phyloP scores from a whole-genome alignment of 2,797 vertebrate genomes.

The Graptemys geographica region DNA sequence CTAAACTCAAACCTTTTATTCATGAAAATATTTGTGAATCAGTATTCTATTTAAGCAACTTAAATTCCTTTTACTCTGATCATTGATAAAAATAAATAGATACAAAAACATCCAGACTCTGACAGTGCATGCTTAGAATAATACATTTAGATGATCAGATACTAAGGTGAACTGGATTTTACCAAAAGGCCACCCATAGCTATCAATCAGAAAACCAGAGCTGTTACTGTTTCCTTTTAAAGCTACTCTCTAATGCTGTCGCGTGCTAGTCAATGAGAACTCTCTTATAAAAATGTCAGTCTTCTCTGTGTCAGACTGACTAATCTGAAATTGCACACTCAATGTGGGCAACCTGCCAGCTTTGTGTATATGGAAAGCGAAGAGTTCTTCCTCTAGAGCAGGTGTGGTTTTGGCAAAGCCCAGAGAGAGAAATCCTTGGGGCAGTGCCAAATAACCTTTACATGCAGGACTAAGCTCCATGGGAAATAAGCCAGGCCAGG shows the following conservation, averaged over 20 bases:
- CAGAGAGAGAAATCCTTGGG: background rate
- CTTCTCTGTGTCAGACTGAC: background rate
- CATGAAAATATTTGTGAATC: background rate
- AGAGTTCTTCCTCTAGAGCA: background rate
- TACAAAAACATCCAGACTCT: background rate
- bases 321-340: background rate
- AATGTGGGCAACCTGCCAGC: background rate
- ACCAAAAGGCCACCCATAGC: background rate
- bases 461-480: background rate
- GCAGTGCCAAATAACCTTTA: background rate
- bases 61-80: background rate
- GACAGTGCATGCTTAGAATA: background rate
- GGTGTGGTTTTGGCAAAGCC: background rate
- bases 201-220: background rate
- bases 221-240: background rate
- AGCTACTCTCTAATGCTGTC: background rate
- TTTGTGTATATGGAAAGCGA: background rate
- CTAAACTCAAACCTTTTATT: background rate
- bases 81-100: background rate
- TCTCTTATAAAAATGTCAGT: background rate
- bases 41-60: background rate
- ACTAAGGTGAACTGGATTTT: background rate
- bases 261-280: background rate
- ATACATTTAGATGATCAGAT: background rate
- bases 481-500: background rate